phyloP scores from a whole-genome alignment of 2,797 vertebrate species.

The Glossophaga mutica region DNA sequence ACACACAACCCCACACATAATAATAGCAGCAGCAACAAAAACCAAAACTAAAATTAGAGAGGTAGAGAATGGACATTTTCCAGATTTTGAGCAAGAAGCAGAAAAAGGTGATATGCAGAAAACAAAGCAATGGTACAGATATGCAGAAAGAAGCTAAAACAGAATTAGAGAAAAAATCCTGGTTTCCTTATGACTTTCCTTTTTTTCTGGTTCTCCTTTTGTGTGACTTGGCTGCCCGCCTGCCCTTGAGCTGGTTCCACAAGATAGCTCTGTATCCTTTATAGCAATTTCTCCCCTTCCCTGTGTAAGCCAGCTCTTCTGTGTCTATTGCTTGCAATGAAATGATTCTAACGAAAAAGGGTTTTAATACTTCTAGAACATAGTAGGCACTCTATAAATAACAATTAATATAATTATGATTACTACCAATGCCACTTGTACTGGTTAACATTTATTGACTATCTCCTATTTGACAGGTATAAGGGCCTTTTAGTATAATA shows the following conservation, averaged over 20 bases:
- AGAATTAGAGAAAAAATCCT: background rate
- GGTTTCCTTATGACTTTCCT: background rate
- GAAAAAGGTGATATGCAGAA: background rate
- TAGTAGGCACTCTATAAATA: background rate
- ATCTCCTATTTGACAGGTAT: background rate
- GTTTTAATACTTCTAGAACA: background rate
- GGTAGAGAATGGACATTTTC: background rate
- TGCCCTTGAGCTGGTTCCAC: background rate
- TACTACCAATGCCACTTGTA: conserved; percentile 2
- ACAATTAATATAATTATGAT: background rate
- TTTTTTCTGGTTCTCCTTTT: background rate
- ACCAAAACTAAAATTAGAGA: conserved; percentile 5
- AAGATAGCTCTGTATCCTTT: background rate
- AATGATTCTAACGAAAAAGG: background rate
- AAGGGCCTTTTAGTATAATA: background rate
- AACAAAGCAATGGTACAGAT: background rate
- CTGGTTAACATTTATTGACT: background rate
- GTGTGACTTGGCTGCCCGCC: background rate
- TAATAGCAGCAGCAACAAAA: background rate
- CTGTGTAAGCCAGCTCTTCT: background rate
- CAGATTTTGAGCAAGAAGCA: background rate
- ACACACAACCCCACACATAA: too few relatives aligned
- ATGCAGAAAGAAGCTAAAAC: background rate
- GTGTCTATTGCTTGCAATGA: background rate
- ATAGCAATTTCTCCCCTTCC: background rate